Evolutionary conservation across 2,113 vertebrate species (phyloP).

Genomic region (Dascyllus trimaculatus): DNA sequence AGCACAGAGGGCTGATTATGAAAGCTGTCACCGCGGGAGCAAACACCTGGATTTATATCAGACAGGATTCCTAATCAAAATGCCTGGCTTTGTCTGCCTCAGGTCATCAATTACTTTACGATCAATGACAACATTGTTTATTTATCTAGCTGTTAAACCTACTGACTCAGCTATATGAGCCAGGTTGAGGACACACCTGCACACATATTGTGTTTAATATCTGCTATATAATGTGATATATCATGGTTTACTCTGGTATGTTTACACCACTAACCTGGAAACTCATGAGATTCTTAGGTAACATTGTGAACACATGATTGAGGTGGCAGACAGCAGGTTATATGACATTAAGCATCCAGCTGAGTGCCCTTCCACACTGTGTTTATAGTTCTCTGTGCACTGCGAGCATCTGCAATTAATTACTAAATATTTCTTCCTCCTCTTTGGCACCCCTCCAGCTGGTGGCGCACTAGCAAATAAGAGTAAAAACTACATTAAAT

Average conservation of each 20-base stretch:
- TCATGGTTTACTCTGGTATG: neutral
- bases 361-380: neutral
- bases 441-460: neutral
- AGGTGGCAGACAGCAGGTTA: neutral
- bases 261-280: neutral
- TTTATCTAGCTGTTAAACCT: neutral
- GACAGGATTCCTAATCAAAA: no score
- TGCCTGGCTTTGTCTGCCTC: neutral
- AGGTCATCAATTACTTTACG: neutral
- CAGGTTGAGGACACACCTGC: neutral
- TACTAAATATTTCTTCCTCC: neutral
- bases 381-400: neutral
- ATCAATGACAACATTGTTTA: neutral
- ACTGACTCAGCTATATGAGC: neutral
- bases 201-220: neutral
- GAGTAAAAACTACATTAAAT: neutral
- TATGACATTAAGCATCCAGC: slow-evolving; percentile 1
- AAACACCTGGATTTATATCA: no score
- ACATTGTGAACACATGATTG: neutral
- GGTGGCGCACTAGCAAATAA: neutral
- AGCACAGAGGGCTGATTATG: neutral
- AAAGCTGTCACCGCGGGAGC: neutral
- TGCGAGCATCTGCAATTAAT: neutral
- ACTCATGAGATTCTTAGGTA: neutral
- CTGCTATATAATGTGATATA: neutral